A percentile compares a stretch with the other conserved stretches of the same genome.
These are phyloP conservation scores for Scaptomyza reducta DNA, from an alignment of 2,888 invertebrate genomes.

Conservation along the genomic window DNA sequence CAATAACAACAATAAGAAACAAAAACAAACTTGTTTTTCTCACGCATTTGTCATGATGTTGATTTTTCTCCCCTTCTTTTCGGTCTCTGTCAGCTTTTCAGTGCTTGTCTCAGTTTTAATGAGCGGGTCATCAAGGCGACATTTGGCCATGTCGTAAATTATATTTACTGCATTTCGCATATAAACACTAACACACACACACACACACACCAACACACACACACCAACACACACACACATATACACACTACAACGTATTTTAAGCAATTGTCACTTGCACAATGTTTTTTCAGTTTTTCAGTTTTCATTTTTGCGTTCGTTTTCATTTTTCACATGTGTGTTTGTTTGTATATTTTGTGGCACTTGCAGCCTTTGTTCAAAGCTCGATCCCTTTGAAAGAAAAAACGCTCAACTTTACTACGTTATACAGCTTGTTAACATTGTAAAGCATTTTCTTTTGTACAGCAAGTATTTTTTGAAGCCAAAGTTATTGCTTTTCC, in stretches of 20 bases:
- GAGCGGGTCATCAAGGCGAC: slow-evolving; percentile 71
- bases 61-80: slow-evolving; percentile 35
- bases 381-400: slow-evolving; percentile 12
- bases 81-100: slow-evolving; percentile 13
- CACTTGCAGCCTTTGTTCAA: slow-evolving; percentile 37
- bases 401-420: neutral
- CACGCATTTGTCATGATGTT: slow-evolving; percentile 71
- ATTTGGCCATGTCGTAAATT: slow-evolving; percentile 71
- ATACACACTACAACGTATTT: slow-evolving; percentile 1
- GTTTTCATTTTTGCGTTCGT: slow-evolving; percentile 43
- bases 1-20: neutral
- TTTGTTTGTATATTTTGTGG: slow-evolving; percentile 29
- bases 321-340: slow-evolving; percentile 46
- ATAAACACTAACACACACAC: slow-evolving; percentile 24
- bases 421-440: neutral
- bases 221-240: slow-evolving; percentile 1
- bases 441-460: too few species aligned
- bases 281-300: slow-evolving; percentile 57
- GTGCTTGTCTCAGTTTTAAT: slow-evolving; percentile 54
- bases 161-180: slow-evolving; percentile 67
- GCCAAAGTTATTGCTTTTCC: too few species aligned
- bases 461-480: too few species aligned
- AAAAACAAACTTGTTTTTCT: slow-evolving; percentile 51
- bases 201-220: slow-evolving; percentile 9
- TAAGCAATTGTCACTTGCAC: slow-evolving; percentile 56